Evolutionary conservation across 2,888 invertebrate species (phyloP).

Genomic region (Parapristionchus giblindavisi): DNA sequence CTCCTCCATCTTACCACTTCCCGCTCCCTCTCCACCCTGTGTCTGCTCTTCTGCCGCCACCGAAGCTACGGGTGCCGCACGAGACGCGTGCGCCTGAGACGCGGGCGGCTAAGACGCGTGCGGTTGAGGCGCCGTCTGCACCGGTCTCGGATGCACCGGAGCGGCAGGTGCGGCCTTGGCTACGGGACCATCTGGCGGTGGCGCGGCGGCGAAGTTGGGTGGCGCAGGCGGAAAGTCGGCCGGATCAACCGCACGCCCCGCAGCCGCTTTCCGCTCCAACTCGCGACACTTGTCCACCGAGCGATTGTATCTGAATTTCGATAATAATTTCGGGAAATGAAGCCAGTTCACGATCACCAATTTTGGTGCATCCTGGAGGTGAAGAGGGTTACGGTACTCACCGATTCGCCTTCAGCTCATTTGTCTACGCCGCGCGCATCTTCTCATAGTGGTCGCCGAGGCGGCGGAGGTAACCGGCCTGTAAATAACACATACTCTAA

Average conservation of each 20-base stretch:
- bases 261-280: conserved; percentile 12
- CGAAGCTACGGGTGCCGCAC: not conserved
- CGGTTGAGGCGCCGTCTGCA: not conserved
- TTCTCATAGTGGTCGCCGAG: too few species aligned
- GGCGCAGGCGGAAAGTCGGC: conserved; percentile 53
- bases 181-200: not conserved
- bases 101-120: too few species aligned
- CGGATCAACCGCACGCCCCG: conserved; percentile 45
- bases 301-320: conserved; percentile 35
- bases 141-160: conserved; percentile 1
- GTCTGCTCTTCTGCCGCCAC: not conserved
- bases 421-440: too few species aligned
- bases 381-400: too few species aligned
- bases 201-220: not conserved
- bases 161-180: not conserved
- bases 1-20: conserved; percentile 13
- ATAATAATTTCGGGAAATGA: too few species aligned
- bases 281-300: conserved; percentile 37
- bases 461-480: too few species aligned
- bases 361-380: too few species aligned
- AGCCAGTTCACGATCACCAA: too few species aligned
- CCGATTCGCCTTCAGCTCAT: too few species aligned
- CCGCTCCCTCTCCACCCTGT: not conserved
- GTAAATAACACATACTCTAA: too few species aligned
- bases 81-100: conserved; percentile 3